phyloP scores from a whole-genome alignment of 2,113 vertebrate genomes.

The Myrmecophaga tridactyla region DNA sequence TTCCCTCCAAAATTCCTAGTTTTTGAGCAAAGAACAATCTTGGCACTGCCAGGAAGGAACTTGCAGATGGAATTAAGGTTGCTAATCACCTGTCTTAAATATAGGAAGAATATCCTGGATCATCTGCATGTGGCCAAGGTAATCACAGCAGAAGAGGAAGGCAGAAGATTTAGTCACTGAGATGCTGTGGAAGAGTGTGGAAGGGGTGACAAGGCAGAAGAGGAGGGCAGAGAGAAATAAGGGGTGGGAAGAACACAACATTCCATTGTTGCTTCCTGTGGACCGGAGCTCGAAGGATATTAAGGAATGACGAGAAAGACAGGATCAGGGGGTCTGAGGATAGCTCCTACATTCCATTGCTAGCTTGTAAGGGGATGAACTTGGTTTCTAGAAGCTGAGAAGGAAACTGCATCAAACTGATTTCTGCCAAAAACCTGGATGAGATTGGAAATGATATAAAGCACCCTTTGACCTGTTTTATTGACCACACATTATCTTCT shows the following conservation, averaged over 20 bases:
- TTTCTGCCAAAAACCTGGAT: background rate
- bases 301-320: too few species aligned
- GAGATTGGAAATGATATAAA: background rate
- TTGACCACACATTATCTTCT: background rate
- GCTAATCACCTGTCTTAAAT: background rate
- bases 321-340: too few species aligned
- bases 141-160: background rate
- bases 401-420: background rate
- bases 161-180: background rate
- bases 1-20: background rate
- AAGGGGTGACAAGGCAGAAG: too few species aligned
- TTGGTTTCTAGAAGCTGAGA: background rate
- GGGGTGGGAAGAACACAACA: background rate
- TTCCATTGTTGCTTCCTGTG: too few species aligned
- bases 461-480: background rate
- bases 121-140: background rate
- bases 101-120: background rate
- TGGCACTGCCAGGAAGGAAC: background rate
- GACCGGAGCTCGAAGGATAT: too few species aligned
- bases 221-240: background rate
- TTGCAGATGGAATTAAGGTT: background rate
- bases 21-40: background rate
- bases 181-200: background rate
- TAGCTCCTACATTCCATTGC: too few species aligned
- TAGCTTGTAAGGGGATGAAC: background rate